These are phyloP conservation scores for Lonchura striata DNA, from an alignment of 2,113 vertebrate genomes.

Conservation along the genomic window DNA sequence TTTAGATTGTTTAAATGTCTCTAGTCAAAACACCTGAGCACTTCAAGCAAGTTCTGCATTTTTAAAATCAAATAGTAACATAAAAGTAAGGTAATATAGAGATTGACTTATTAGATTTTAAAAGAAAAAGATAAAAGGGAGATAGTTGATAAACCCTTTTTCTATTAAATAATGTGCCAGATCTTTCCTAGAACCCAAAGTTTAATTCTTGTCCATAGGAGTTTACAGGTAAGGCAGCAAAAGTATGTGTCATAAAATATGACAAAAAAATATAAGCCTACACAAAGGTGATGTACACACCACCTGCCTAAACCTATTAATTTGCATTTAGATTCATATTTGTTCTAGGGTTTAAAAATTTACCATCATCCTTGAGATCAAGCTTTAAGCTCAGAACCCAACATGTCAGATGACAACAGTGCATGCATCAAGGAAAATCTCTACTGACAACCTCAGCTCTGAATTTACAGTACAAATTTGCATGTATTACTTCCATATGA, in stretches of 20 bases:
- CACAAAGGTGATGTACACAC: not conserved
- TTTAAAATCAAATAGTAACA: not conserved
- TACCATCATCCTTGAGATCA: not conserved
- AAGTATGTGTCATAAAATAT: not conserved
- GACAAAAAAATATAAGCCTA: not conserved
- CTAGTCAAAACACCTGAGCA: not conserved
- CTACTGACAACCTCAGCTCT: not conserved
- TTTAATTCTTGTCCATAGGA: not conserved
- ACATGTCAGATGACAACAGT: not conserved
- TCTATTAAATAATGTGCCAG: accelerated
- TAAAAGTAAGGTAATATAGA: not conserved
- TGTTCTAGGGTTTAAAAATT: not conserved
- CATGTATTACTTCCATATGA: not conserved
- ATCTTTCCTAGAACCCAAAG: not conserved
- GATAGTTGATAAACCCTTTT: not conserved
- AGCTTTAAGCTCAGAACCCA: not conserved
- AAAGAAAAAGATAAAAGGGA: not conserved
- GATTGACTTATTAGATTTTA: not conserved
- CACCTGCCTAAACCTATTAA: not conserved
- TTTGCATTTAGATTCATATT: not conserved
- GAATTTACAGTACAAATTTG: not conserved
- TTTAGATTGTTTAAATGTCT: not conserved
- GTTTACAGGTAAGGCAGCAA: not conserved
- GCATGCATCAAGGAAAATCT: not conserved
- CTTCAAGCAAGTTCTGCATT: not conserved